phyloP scores from a whole-genome alignment of 2,888 invertebrate species.

The Rotaria socialis region DNA sequence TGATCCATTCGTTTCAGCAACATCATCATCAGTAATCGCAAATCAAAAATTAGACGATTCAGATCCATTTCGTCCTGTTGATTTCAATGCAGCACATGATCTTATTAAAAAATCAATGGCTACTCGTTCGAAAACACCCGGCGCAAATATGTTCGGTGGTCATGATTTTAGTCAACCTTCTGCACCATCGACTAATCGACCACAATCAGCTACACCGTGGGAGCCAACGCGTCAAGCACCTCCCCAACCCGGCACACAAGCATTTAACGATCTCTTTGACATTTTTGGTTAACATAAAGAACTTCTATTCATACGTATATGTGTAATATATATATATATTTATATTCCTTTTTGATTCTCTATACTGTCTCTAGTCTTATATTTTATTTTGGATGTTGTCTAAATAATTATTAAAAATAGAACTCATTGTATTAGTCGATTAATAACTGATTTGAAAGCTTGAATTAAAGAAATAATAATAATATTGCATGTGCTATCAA shows the following conservation, averaged over 20 bases:
- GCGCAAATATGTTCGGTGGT: conserved; percentile 42
- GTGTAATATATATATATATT: neutral
- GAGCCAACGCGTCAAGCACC: neutral
- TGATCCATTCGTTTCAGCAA: neutral
- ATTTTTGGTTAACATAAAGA: conserved; percentile 17
- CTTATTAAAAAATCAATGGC: conserved; percentile 27
- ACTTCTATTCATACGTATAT: neutral
- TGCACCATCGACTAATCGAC: conserved; percentile 33
- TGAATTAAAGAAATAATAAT: neutral
- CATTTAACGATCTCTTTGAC: conserved; percentile 42
- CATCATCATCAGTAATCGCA: neutral
- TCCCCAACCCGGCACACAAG: conserved; percentile 10
- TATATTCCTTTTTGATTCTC: neutral
- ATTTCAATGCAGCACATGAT: neutral
- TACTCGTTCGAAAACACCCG: conserved; percentile 34
- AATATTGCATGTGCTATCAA: neutral
- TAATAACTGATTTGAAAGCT: neutral
- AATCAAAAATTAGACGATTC: conserved; percentile 14
- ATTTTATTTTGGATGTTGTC: conserved; percentile 20
- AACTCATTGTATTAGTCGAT: neutral
- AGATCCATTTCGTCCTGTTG: conserved; percentile 12
- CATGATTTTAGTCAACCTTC: conserved; percentile 21
- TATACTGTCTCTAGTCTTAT: neutral
- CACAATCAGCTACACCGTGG: conserved; percentile 45
- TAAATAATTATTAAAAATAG: neutral